A percentile compares a stretch with the other conserved stretches of the same genome.
Evolutionary conservation across 2,113 vertebrate species (phyloP).

Genomic region (Rhadina sibilatrix): DNA sequence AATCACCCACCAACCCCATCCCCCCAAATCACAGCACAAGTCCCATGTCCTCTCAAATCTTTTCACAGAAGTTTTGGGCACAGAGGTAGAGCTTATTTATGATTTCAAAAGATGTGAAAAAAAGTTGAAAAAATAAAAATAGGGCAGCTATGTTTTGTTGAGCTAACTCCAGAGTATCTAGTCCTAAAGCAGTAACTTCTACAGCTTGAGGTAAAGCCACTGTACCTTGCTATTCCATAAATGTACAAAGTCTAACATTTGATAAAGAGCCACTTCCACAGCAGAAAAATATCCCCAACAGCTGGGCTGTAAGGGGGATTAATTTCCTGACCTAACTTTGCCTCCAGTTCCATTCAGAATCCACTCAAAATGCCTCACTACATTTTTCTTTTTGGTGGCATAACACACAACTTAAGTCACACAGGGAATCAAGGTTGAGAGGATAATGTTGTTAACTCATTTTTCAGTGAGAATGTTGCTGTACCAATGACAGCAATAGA

Average conservation of each 20-base stretch:
- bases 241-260: neutral
- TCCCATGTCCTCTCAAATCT: rapidly evolving
- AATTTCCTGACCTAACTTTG: neutral
- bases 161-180: neutral
- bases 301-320: neutral
- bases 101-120: neutral
- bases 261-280: neutral
- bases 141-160: rapidly evolving
- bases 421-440: neutral
- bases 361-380: neutral
- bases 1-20: no score
- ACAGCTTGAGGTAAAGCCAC: neutral
- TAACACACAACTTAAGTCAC: neutral
- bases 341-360: neutral
- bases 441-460: neutral
- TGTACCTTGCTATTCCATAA: neutral
- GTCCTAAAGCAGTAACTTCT: neutral
- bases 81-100: neutral
- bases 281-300: neutral
- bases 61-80: neutral
- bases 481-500: neutral
- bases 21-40: neutral
- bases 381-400: neutral
- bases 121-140: neutral
- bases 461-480: neutral